Conservation (phyloP, 2,113 vertebrate genomes). For the Lampris megalopsis region DNA sequence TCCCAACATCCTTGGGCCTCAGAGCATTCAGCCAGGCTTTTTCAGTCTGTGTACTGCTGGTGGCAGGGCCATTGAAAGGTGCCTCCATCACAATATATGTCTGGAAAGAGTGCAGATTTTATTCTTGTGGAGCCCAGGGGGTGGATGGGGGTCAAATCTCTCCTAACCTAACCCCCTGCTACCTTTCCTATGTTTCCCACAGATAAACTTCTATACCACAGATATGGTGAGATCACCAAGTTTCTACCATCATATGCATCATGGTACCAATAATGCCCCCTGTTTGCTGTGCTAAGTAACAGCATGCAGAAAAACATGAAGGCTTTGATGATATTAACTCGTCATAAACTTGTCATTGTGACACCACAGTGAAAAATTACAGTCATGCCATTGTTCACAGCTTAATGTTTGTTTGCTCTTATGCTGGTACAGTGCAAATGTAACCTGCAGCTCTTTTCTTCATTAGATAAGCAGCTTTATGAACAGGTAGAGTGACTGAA, state of each 20-base stretch:
- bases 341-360: constrained; percentile 2
- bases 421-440: neutral
- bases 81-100: constrained; percentile 31
- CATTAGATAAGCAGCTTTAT: neutral
- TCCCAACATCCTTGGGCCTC: constrained; percentile 68
- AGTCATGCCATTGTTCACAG: neutral
- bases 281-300: constrained; percentile 8
- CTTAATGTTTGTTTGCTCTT: neutral
- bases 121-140: neutral
- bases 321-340: constrained; percentile 9
- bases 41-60: constrained; percentile 43
- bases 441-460: constrained; percentile 25
- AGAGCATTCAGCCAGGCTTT: constrained; percentile 63
- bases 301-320: neutral
- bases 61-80: constrained; percentile 44
- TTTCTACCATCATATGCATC: neutral
- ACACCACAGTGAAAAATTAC: constrained; percentile 13
- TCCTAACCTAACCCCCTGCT: neutral
- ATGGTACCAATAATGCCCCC: constrained; percentile 1
- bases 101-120: constrained; percentile 31
- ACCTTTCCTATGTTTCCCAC: constrained; percentile 14
- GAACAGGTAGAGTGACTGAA: constrained; percentile 16
- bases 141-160: neutral
- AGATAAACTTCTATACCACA: constrained; percentile 3
- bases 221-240: constrained; percentile 7